A percentile compares a stretch with the other conserved stretches of the same genome.
Conservation (phyloP, 1,140 invertebrate species). For the Halyomorpha halys region DNA sequence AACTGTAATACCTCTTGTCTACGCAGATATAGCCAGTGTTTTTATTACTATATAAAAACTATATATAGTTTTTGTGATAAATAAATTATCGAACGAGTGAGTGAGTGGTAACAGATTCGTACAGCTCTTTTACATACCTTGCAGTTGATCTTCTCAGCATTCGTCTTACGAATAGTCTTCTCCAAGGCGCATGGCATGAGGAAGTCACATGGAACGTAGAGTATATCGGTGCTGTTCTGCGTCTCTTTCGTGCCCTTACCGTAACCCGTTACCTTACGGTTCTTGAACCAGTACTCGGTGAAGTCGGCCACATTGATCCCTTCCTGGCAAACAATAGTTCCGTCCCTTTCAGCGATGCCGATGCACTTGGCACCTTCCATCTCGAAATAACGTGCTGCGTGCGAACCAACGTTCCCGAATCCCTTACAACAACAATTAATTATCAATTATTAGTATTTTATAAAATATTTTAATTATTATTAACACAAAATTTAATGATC, state of each 20-base stretch:
- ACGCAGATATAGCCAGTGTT: too few relatives aligned
- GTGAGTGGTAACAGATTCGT: too few relatives aligned
- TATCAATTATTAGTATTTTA: too few relatives aligned
- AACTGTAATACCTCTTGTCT: too few relatives aligned
- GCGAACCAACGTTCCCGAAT: conserved; percentile 79
- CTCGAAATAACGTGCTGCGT: conserved; percentile 63
- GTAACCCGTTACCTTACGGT: conserved; percentile 64
- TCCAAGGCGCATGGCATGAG: conserved; percentile 76
- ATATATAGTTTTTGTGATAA: too few relatives aligned
- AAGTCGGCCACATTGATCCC: conserved; percentile 49
- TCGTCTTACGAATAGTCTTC: conserved; percentile 63
- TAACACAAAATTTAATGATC: too few relatives aligned
- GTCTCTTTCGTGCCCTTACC: conserved; percentile 52
- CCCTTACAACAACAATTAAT: too few relatives aligned
- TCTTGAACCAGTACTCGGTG: conserved; percentile 45
- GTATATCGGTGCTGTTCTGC: conserved; percentile 45
- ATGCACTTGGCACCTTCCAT: conserved; percentile 69
- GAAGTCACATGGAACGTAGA: conserved; percentile 75
- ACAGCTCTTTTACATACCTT: conserved; percentile 46
- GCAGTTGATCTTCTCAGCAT: conserved; percentile 66
- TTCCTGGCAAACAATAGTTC: conserved; percentile 56
- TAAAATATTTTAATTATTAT: too few relatives aligned
- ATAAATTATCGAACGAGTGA: too few relatives aligned
- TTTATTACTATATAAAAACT: too few relatives aligned
- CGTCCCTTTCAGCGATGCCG: conserved; percentile 66